Percentiles rank a stretch among this genome's conserved stretches.
These are phyloP conservation scores for Wiebesia pumilae DNA, from an alignment of 1,140 invertebrate genomes.

Conservation along the genomic window DNA sequence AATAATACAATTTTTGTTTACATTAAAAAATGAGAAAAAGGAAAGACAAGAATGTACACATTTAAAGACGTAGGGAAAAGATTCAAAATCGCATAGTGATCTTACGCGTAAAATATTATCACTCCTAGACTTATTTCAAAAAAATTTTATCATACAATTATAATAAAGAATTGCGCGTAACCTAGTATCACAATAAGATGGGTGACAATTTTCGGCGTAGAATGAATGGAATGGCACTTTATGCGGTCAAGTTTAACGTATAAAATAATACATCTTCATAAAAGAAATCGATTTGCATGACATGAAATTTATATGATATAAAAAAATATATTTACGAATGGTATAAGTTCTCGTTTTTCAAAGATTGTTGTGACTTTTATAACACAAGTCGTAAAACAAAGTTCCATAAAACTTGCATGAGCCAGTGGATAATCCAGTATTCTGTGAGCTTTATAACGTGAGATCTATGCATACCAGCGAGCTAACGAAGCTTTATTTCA, in stretches of 20 bases:
- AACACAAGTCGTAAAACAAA: conserved; percentile 52
- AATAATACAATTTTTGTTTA: conserved; percentile 61
- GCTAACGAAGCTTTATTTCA: conserved; percentile 53
- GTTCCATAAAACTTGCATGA: conserved; percentile 18
- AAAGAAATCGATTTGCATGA: conserved; percentile 56
- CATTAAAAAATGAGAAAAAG: conserved; percentile 54
- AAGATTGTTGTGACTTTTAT: conserved; percentile 50
- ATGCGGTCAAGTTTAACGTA: conserved; percentile 60
- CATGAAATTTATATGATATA: conserved; percentile 58
- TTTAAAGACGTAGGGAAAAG: conserved; percentile 48
- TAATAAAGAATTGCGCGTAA: conserved; percentile 65
- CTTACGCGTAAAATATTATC: conserved; percentile 60
- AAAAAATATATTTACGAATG: conserved; percentile 9
- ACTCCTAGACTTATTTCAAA: conserved; percentile 52
- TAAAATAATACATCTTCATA: conserved; percentile 65
- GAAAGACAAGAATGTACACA: conserved; percentile 52
- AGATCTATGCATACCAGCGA: conserved; percentile 65
- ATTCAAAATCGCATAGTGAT: conserved; percentile 60
- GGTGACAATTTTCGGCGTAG: conserved; percentile 66
- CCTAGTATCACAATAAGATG: conserved; percentile 73
- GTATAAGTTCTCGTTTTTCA: conserved; percentile 9
- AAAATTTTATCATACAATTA: conserved; percentile 51
- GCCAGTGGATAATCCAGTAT: conserved; percentile 59
- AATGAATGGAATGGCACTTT: conserved; percentile 71
- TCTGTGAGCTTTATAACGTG: conserved; percentile 67